A percentile compares a stretch with the other conserved stretches of the same genome.
Conservation (phyloP, 2,888 invertebrate species). For the Chymomyza caudatula region DNA sequence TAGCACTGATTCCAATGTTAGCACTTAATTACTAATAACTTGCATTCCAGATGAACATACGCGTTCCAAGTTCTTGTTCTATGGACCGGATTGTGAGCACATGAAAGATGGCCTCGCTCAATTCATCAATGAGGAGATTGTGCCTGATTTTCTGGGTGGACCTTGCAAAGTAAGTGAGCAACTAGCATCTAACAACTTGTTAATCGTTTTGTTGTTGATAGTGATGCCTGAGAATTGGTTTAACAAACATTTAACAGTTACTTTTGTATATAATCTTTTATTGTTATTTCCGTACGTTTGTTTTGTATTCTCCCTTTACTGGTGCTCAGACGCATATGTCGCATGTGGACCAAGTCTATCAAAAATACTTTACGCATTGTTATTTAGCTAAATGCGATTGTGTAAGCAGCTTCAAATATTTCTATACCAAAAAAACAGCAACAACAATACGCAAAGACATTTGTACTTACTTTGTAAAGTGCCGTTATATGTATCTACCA, state of each 20-base stretch:
- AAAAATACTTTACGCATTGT: conserved; percentile 77
- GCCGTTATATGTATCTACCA: neutral
- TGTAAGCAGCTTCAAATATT: conserved; percentile 72
- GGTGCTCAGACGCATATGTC: conserved; percentile 64
- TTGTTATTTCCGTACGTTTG: conserved; percentile 15
- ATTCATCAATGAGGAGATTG: conserved; percentile 89
- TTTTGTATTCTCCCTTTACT: conserved; percentile 22
- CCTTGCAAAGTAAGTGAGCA: conserved; percentile 84
- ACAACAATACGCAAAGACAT: conserved; percentile 2
- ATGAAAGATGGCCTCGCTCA: conserved; percentile 89
- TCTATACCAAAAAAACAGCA: neutral
- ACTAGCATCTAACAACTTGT: neutral
- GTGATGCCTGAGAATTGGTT: neutral
- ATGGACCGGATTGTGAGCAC: conserved; percentile 90
- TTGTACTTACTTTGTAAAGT: conserved; percentile 14
- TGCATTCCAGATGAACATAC: conserved; percentile 93
- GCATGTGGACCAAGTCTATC: conserved; percentile 77
- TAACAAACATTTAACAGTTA: neutral
- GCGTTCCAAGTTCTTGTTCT: conserved; percentile 93
- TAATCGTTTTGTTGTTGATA: conserved; percentile 1
- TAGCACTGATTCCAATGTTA: no score
- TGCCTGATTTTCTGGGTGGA: conserved; percentile 96
- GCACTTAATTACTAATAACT: neutral
- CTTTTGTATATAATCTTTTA: conserved; percentile 3
- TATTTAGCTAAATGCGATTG: conserved; percentile 78